Percentiles rank a stretch among this genome's conserved stretches.
Evolutionary conservation across 2,888 invertebrate genomes (phyloP).

Genomic region (Hesperia comma): DNA sequence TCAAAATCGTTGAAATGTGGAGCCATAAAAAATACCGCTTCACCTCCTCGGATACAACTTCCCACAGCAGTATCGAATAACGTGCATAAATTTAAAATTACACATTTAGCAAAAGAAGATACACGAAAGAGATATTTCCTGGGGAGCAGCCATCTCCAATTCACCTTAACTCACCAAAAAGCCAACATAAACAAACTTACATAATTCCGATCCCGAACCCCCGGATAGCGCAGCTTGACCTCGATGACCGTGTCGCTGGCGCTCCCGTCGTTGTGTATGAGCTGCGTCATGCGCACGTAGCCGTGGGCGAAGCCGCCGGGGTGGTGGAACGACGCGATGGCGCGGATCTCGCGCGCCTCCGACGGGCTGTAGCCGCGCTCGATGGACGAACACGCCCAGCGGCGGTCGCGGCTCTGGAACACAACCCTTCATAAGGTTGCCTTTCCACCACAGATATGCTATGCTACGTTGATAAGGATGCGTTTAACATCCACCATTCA

Average conservation of each 20-base stretch:
- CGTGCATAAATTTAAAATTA: too few species aligned
- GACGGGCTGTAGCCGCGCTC: conserved; percentile 94
- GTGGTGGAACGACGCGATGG: conserved; percentile 96
- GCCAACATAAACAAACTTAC: conserved; percentile 66
- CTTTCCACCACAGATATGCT: too few species aligned
- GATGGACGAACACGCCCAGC: conserved; percentile 94
- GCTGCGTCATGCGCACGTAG: conserved; percentile 93
- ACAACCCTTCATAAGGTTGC: background rate
- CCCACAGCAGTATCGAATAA: too few species aligned
- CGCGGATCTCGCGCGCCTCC: conserved; percentile 93
- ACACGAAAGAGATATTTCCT: too few species aligned
- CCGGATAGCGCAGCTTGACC: conserved; percentile 94
- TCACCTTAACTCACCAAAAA: background rate
- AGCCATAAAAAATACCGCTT: too few species aligned
- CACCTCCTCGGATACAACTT: too few species aligned
- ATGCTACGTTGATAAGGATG: too few species aligned
- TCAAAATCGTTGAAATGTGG: too few species aligned
- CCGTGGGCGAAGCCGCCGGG: conserved; percentile 93
- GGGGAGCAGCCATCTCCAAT: too few species aligned
- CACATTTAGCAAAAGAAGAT: too few species aligned
- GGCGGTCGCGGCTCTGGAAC: conserved; percentile 75
- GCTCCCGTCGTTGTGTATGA: conserved; percentile 93
- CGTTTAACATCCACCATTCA: too few species aligned
- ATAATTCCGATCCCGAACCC: conserved; percentile 91
- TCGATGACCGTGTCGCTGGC: conserved; percentile 95